Evolutionary conservation across 2,888 invertebrate genomes (phyloP), one percentile per base, ranked within the genome.

Genomic region (Drosophila gaucha): DNA sequence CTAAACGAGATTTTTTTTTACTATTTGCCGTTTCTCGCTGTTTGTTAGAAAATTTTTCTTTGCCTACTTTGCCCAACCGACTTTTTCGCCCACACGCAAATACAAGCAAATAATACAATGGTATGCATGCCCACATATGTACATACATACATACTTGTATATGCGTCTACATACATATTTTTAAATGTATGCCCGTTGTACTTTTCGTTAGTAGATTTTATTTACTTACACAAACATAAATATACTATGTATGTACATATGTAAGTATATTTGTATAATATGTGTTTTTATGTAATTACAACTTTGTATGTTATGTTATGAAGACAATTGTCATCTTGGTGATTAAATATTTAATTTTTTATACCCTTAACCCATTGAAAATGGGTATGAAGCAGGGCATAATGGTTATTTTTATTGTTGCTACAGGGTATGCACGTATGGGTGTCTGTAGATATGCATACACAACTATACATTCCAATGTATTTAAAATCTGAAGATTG

Each of bases 1-100:
- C 69, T 68, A 67, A 82, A 78, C 75, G 55, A 78, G 70, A 71
- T 74, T 80, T 71, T 49, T 16, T 35, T 65, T 60, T 59, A 10
- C 56, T 57, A 38, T 31, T 55, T 55, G 43, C 38, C 28, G 24
- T 66, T 50, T 57, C 30, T 60, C 31, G 24, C 36, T 58, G 18
- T 28, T 50, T 41, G 33, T 55, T 49, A 51, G 30, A 36, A 58
- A 60, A 70, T 20, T 64, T 74, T 78, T 74, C 66, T 78, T 75
- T 74, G 76, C 71, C 75, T 74, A 74, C 71, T 74, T 76, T 76
- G 38, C 51, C 49, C 41, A 49, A 63, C 52, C 35, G 46, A 47
- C 31, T 55, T 43, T 28, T 31, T 31, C 46, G 49, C 74, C 39
- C 67, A 67, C 59, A 57, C 31, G 58, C 51, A 56, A 47, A 75